Conservation (phyloP, 2,888 invertebrate genomes). For the Tillus elongatus region DNA sequence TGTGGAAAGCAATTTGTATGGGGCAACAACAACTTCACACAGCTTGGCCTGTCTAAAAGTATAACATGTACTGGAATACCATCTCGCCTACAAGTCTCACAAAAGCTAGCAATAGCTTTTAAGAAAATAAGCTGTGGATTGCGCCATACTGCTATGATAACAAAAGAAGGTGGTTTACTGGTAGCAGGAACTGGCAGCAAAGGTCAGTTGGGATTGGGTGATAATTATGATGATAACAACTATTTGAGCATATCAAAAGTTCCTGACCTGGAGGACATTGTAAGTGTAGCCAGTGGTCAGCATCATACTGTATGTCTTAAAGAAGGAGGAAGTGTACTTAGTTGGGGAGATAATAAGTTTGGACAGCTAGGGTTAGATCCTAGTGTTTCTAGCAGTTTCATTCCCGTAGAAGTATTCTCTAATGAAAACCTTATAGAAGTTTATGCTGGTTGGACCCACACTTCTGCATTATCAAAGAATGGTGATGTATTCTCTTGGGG, state of each 20-base stretch:
- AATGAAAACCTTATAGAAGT: constrained; percentile 50
- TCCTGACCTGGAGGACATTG: constrained; percentile 47
- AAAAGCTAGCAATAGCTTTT: constrained; percentile 45
- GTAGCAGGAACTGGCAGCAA: constrained; percentile 58
- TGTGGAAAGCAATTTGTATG: constrained; percentile 64
- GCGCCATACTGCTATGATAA: constrained; percentile 57
- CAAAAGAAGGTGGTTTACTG: constrained; percentile 52
- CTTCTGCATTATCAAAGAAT: constrained; percentile 52
- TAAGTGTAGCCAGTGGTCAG: constrained; percentile 68
- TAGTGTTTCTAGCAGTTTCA: constrained; percentile 45
- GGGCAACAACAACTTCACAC: constrained; percentile 75
- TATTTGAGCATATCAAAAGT: constrained; percentile 46
- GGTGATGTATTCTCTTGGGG: constrained; percentile 68
- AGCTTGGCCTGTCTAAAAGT: constrained; percentile 54
- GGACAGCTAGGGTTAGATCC: constrained; percentile 62
- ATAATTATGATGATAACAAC: constrained; percentile 39
- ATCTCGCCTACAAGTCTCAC: constrained; percentile 39
- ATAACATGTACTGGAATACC: constrained; percentile 41
- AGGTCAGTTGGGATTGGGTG: constrained; percentile 57
- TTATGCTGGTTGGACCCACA: constrained; percentile 72
- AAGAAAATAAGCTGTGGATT: constrained; percentile 53
- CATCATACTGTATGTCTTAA: constrained; percentile 61
- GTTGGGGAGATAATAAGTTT: constrained; percentile 78
- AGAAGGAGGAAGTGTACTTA: constrained; percentile 52
- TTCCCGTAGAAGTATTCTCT: constrained; percentile 49